A percentile compares a stretch with the other conserved stretches of the same genome.
Evolutionary conservation across 2,888 invertebrate species (phyloP).

Genomic region (Scelioninae gen. 1): DNA sequence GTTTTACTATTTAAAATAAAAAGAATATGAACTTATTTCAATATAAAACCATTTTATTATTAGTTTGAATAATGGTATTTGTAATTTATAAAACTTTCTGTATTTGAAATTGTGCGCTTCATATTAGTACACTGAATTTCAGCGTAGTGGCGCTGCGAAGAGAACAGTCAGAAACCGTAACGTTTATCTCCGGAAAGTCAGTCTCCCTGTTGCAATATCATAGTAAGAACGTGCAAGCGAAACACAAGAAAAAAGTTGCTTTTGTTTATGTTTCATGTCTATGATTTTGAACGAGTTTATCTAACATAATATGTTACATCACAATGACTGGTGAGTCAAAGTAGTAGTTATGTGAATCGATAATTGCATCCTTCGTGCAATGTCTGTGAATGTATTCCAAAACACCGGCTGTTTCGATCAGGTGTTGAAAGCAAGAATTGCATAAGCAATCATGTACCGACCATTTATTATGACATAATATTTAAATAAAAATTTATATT

Average conservation of each 20-base stretch:
- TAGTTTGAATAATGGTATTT: too few relatives aligned
- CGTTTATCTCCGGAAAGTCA: not conserved
- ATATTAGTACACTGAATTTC: not conserved
- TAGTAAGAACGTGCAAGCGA: not conserved
- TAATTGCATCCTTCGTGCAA: conserved; percentile 22
- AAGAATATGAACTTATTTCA: too few relatives aligned
- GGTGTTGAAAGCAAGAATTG: conserved; percentile 6
- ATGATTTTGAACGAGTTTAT: conserved; percentile 1
- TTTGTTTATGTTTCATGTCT: conserved; percentile 1
- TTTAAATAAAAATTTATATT: too few relatives aligned
- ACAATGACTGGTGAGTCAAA: conserved; percentile 49
- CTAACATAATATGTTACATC: conserved; percentile 28
- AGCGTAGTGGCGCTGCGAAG: not conserved
- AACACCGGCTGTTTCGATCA: conserved; percentile 18
- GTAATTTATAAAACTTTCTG: too few relatives aligned
- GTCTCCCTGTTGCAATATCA: not conserved
- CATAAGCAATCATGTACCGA: not conserved
- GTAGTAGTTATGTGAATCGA: conserved; percentile 25
- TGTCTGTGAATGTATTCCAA: conserved; percentile 19
- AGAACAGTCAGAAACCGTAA: not conserved
- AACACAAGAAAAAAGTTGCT: not conserved
- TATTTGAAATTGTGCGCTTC: not conserved
- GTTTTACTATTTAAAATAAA: too few relatives aligned
- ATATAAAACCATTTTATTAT: too few relatives aligned
- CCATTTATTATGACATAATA: not conserved